Conservation (phyloP, 2,888 invertebrate species). For the Tetragnatha montana region DNA sequence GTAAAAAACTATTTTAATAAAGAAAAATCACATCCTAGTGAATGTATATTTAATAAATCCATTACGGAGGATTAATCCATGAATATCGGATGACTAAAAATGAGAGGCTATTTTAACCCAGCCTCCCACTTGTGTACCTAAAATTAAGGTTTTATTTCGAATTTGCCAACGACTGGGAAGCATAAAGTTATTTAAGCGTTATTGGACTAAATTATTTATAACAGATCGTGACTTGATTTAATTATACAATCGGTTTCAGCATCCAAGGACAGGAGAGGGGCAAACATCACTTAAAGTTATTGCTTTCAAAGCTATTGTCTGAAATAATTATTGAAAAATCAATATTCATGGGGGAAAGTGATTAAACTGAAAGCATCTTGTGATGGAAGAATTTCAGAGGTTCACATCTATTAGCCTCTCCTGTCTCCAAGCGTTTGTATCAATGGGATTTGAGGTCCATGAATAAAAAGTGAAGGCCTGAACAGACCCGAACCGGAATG, state of each 20-base stretch:
- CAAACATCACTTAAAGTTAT: background rate
- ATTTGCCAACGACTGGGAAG: background rate
- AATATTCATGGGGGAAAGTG: background rate
- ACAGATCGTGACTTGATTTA: background rate
- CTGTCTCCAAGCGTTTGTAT: background rate
- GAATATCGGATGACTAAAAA: no score
- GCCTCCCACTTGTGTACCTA: no score
- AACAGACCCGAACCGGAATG: background rate
- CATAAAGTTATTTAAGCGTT: background rate
- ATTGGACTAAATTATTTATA: background rate
- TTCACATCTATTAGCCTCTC: background rate
- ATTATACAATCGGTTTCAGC: background rate
- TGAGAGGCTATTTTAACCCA: no score
- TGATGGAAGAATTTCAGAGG: background rate
- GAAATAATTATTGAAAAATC: constrained; percentile 1
- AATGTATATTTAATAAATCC: no score
- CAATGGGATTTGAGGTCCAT: background rate
- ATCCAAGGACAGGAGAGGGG: background rate
- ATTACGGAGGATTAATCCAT: no score
- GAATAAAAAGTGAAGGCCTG: background rate
- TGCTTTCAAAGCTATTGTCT: background rate
- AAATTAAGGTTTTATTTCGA: no score
- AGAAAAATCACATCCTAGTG: no score
- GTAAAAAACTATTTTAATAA: no score
- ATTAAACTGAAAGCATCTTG: background rate